Evolutionary conservation across 2,888 invertebrate species (phyloP), one percentile per base, ranked within the genome.

Genomic region (Osmoderma eremita): DNA sequence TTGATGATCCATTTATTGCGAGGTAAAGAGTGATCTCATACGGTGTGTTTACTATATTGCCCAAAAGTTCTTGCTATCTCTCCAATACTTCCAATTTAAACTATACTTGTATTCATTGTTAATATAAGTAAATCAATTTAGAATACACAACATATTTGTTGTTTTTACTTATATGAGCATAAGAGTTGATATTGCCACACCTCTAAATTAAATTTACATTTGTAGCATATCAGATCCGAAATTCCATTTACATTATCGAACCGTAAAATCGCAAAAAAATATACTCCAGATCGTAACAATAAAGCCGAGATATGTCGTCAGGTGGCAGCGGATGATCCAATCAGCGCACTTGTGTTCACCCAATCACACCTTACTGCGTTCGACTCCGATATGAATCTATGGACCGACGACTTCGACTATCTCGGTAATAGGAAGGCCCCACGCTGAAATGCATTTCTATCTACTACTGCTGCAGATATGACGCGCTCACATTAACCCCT

Each of bases 281-380:
- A 65, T 58, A 63, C 63, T 49, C 63, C 24, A 24, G 56, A 63
- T 49, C 58, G 48, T 63, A 67, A 69, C 69, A 69, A 69, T 69
- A 69, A 67, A 67, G 53, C 65, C 65, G 69, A 67, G 65, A 67
- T 65, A 64, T 67, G 69, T n/a, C n/a, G n/a, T 69, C 69, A 69
- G 69, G 69, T 69, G 67, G 67, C 51, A 45, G 51, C 50, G 56
- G 67, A 67, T 67, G 69, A 69, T 69, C 67, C 66, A 65, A 69
- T 69, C 69, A 67, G 56, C 53, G 63, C 65, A 65, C 61, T 65
- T 68, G 68, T 66, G 69, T 67, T 61, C 58, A 48, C 58, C 67
- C 54, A 63, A 67, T 67, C 67, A 49, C 67, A 67, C 67, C 63
- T 67, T 54, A 63, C 65, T 65, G 65, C 54, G 58, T 49, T 61